Base-by-base conservation (phyloP, 2,888 invertebrate genomes). In the Esperia sulphurella region DNA sequence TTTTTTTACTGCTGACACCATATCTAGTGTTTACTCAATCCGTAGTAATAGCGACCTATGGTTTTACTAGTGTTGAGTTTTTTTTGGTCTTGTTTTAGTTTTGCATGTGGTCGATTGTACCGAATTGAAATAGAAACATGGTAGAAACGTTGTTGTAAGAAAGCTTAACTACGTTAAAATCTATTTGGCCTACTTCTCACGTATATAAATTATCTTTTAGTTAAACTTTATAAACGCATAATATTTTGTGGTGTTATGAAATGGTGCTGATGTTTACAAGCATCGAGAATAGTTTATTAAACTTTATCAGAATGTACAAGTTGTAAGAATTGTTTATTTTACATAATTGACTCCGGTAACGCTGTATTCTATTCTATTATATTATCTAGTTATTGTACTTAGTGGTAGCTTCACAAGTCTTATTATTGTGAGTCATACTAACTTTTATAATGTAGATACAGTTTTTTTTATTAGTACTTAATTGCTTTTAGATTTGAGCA, bases 351-450 rank as follows among this genome's bases (percentile, higher is more conserved):
- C 85, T 75, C 68, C 75, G 75, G 79, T 79, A 81, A 79, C 74
- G 54, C 63, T 68, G 66, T 71, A 73, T 65, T 61, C 68, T 79
- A 77, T 58, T 65, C 65, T 79, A 79, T 60, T 50, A 62, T 79
- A 79, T 60, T 50, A 62, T 61, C 77, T 84, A 82, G 59, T 82
- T 82, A 85, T 85, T 86, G 86, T 87, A 84, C 85, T 86, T 79
- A 79, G 58, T 70, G 71, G 74, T 79, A 80, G 71, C 63, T 73
- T 75, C 65, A 68, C 63, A 73, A 71, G 63, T 66, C 63, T 66
- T 50, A 50, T 48, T 48, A 46, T 33, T 58, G 31, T 29, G n/a
- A 14, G 14, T 6, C 12, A 29, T 42, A 42, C 8, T 40, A 43
- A 39, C 33, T 29, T 31, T 43, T 29, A 13, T 14, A 38, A 48